A percentile compares a stretch with the other conserved stretches of the same genome.
phyloP scores from a whole-genome alignment of 2,113 vertebrate species.

The Dipodomys spectabilis region DNA sequence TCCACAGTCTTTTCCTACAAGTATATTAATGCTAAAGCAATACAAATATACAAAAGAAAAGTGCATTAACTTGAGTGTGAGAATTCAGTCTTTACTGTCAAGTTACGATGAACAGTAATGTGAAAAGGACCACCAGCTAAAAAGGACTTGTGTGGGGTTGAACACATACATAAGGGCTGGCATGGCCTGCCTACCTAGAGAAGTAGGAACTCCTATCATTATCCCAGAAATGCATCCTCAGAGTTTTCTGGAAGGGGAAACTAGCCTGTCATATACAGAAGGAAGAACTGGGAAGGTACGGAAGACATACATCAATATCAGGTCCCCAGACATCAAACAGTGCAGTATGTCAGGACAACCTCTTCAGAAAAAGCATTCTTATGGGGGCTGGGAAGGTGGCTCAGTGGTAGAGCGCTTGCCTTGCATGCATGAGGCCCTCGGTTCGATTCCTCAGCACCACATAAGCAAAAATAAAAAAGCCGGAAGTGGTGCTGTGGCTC shows the following conservation, averaged over 20 bases:
- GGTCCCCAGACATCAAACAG: neutral
- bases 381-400: neutral
- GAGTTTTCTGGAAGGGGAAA: neutral
- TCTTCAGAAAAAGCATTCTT: neutral
- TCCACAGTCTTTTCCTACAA: neutral
- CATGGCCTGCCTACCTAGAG: neutral
- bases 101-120: accelerated
- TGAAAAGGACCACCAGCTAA: neutral
- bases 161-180: neutral
- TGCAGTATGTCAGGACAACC: neutral
- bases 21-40: neutral
- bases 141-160: neutral
- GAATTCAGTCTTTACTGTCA: neutral
- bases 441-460: no score
- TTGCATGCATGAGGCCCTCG: no score
- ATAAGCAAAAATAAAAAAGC: no score
- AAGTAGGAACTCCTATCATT: neutral
- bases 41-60: neutral
- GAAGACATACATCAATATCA: neutral
- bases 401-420: no score
- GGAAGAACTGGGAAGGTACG: neutral
- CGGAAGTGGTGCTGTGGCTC: no score
- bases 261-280: neutral
- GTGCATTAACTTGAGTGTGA: neutral
- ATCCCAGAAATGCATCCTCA: neutral